Evolutionary conservation across 2,888 invertebrate genomes (phyloP).

Genomic region (Calephelis perditalis): DNA sequence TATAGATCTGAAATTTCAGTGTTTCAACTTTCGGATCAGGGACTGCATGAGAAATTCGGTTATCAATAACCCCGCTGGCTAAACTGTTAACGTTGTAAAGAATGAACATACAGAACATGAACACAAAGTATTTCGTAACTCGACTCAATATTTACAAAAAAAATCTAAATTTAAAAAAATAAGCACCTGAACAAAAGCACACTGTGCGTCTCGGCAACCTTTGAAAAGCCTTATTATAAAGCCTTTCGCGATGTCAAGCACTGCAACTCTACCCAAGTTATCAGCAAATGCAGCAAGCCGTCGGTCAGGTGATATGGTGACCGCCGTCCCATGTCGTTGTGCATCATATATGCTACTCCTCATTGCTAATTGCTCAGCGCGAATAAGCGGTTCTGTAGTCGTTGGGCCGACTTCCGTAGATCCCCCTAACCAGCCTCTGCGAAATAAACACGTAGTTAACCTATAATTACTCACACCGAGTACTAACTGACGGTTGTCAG

Average conservation of each 20-base stretch:
- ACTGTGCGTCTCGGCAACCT: constrained; percentile 97
- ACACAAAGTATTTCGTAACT: too few species aligned
- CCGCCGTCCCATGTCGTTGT: constrained; percentile 82
- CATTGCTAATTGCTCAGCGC: constrained; percentile 85
- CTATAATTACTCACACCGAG: constrained; percentile 1
- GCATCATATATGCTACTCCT: constrained; percentile 90
- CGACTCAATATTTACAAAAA: too few species aligned
- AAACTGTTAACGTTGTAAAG: too few species aligned
- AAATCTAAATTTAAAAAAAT: too few species aligned
- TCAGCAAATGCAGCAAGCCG: constrained; percentile 90
- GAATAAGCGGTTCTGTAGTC: constrained; percentile 70
- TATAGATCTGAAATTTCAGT: too few species aligned
- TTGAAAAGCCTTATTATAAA: constrained; percentile 93
- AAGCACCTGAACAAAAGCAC: constrained; percentile 91
- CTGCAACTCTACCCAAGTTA: constrained; percentile 90
- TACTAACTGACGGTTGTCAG: too few species aligned
- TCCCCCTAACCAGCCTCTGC: constrained; percentile 66
- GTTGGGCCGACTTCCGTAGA: constrained; percentile 45
- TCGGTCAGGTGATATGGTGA: constrained; percentile 89
- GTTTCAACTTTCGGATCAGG: too few species aligned
- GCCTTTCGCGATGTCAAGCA: constrained; percentile 90
- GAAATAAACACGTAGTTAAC: constrained; percentile 15
- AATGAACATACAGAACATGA: too few species aligned
- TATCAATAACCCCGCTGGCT: too few species aligned
- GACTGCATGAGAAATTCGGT: too few species aligned